Percentiles rank a stretch among this genome's conserved stretches.
Conservation (phyloP, 2,888 invertebrate species). For the Melanophora roralis region DNA sequence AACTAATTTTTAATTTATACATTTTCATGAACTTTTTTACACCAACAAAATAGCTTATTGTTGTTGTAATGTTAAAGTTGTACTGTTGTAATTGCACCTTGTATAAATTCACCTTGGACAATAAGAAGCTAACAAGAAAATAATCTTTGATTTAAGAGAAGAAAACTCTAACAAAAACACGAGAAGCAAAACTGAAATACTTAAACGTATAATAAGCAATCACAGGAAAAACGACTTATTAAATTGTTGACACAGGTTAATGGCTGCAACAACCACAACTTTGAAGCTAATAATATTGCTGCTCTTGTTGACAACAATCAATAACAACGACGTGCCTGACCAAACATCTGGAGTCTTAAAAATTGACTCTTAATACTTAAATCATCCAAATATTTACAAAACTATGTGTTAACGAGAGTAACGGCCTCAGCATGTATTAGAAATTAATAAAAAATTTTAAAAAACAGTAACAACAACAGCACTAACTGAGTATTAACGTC, state of each 20-base stretch:
- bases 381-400: conserved; percentile 16
- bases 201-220: background rate
- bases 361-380: conserved; percentile 21
- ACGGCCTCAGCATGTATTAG: background rate
- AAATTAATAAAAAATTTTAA: background rate
- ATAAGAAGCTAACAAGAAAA: too few relatives aligned
- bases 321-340: conserved; percentile 40
- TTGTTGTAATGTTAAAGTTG: too few relatives aligned
- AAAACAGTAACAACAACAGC: background rate
- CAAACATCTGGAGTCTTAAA: conserved; percentile 31
- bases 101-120: too few relatives aligned
- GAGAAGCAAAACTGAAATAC: background rate
- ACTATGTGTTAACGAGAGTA: background rate
- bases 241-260: conserved; percentile 7
- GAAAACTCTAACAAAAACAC: background rate
- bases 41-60: too few relatives aligned
- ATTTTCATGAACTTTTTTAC: too few relatives aligned
- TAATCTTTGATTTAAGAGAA: too few relatives aligned
- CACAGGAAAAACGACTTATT: background rate
- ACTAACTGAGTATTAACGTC: background rate
- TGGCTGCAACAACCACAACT: background rate
- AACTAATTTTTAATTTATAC: too few relatives aligned
- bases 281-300: background rate
- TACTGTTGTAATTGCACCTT: too few relatives aligned
- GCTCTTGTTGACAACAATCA: conserved; percentile 12